Base-by-base conservation (phyloP, 2,797 vertebrate genomes). In the Galagoides demidoff region DNA sequence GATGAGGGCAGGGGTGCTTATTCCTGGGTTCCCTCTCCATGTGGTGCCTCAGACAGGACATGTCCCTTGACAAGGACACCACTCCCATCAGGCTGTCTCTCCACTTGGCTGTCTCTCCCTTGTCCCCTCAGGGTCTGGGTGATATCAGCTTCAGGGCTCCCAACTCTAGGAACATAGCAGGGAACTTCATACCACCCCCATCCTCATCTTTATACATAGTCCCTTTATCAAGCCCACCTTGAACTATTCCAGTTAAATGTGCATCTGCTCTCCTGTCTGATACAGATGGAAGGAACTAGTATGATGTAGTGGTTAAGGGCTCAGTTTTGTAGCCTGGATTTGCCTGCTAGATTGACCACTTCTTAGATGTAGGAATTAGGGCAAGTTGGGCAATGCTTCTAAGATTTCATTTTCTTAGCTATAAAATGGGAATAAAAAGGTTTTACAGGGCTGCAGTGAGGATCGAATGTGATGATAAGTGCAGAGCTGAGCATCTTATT, bases 371-470 rank as follows among this genome's bases (percentile, higher is more conserved):
- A 55, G 70, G 64, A 71, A 90, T 78, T 95, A 94, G 52, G 82
- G 55, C 45, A 78, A 87, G 64, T 84, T 93, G 90, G 52, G 29
- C 76, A 49, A 73, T 59, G 22, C 66, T 89, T 71, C 20, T 63
- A 86, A 89, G 31, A 89, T 61, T 88, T 92, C 63, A 37, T 78
- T 94, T 92, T 82, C 63, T 94, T 57, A 25, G 79, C 79, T 79
- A 1, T 85, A 57, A 89, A 70, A 73, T 91, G 64, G 34, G 43
- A 70, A 89, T 59, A 93, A 78, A 94, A 91, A 78, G 43, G 70
- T 81, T 25, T 81, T 88, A 39, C 27, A 66, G 85, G 45, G 39
- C 49, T 84, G 37, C 17, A 34, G 25, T 49, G 78, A 85, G 43
- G 5, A 64, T 78, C 19, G n/a, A 43, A 66, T 31, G 11, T 82